Evolutionary conservation across 1,140 invertebrate species (phyloP), one percentile per base, ranked within the genome.

Genomic region (Phenacoccus solenopsis): DNA sequence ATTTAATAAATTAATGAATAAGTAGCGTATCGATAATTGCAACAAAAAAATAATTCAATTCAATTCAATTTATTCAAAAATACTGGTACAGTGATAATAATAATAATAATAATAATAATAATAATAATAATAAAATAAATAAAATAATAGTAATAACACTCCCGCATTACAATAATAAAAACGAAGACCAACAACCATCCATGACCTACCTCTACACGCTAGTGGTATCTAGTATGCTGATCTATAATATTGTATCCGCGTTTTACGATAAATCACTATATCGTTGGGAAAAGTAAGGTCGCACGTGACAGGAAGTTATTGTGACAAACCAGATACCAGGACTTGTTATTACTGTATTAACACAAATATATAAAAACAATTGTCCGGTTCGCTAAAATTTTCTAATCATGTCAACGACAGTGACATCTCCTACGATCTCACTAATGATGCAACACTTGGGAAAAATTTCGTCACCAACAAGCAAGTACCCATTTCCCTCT

Each of bases 191-290:
- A n/a, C n/a, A n/a, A n/a, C n/a, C n/a, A 5, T 10, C 38, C 38
- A 49, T 49, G 38, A 49, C 38, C 38, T 49, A 49, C 20, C 38
- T 49, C 38, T 49, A 49, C 20, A 49, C 30, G 30, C n/a, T n/a
- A n/a, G n/a, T n/a, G n/a, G n/a, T 32, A 32, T n/a, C 13, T 49
- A 49, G 38, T 49, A 3, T n/a, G 38, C 38, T 9, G 38, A 49
- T 49, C 38, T 49, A 49, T 49, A 49, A 49, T 49, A 49, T 49
- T 49, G 16, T 49, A 49, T 49, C 38, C 38, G 38, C 38, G 38
- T 49, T 49, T 49, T 49, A 49, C 38, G 38, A 49, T 49, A 49
- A 49, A 49, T 49, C 38, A 49, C 38, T 49, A 49, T 49, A 49
- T 49, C 16, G 38, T 49, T 16, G 38, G 16, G 5, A 49, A 49